These are phyloP conservation scores for Sebastes elongatus DNA, from an alignment of 2,797 vertebrate genomes.

Conservation along the genomic window DNA sequence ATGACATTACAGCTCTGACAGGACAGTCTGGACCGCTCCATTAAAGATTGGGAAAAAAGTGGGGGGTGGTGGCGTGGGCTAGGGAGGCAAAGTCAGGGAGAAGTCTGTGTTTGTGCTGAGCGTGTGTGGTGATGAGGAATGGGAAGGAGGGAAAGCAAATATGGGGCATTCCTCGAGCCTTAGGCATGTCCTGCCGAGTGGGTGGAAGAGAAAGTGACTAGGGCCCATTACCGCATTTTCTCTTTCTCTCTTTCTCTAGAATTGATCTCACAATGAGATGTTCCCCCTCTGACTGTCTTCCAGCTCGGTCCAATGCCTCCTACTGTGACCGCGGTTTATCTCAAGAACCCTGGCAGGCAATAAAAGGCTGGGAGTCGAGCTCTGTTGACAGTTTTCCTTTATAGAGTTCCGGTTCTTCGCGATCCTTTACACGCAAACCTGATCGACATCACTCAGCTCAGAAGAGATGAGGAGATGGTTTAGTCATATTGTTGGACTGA, in stretches of 20 bases:
- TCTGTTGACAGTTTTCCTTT: constrained; percentile 22
- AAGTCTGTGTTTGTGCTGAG: constrained; percentile 52
- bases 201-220: constrained; percentile 65
- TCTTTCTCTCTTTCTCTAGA: constrained; percentile 3
- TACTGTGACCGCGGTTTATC: constrained; percentile 46
- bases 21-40: constrained; percentile 43
- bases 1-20: constrained; percentile 59
- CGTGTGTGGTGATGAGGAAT: constrained; percentile 63
- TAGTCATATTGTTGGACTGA: constrained; percentile 55
- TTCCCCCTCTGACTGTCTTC: constrained; percentile 39
- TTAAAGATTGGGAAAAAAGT: constrained; percentile 24
- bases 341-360: constrained; percentile 25
- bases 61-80: neutral
- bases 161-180: constrained; percentile 71
- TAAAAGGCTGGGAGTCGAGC: neutral
- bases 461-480: constrained; percentile 29
- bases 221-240: constrained; percentile 38
- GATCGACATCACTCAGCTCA: constrained; percentile 48
- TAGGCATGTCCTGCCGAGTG: constrained; percentile 70
- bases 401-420: neutral
- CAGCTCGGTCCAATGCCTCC: constrained; percentile 48
- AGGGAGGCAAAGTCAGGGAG: constrained; percentile 15
- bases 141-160: constrained; percentile 66
- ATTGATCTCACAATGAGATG: constrained; percentile 56
- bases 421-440: constrained; percentile 59